Base-by-base conservation (phyloP, 2,113 vertebrate species). In the Bungarus multicinctus region DNA sequence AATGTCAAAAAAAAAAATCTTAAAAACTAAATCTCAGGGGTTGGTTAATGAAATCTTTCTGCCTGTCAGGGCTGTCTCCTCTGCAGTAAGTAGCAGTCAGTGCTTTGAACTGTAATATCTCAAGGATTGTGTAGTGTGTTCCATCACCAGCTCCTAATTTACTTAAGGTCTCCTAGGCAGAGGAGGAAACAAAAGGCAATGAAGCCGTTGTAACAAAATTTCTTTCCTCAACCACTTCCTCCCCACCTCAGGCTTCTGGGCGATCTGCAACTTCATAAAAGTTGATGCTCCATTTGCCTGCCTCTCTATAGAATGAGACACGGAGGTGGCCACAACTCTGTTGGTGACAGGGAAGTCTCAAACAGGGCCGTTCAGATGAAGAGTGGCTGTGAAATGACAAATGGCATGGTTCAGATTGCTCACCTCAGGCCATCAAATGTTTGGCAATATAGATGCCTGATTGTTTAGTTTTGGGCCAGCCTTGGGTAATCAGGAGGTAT, bases 21-120 rank as follows among this genome's bases (percentile, higher is more conserved):
- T 95, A 96, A 97, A 97, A 96, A 97, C 96, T 96, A 96, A 96
- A 97, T 97, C 95, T 96, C 96, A 94, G 97, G 95, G 96, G 94
- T 87, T 96, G 96, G 94, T 96, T 97, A 97, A 97, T 97, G 97
- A 97, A 97, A 96, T 93, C 94, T 96, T 87, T 91, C 88, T 97
- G 96, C 96, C 97, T 96, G 94, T 95, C 94, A 92, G 92, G 60
- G 85, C 89, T 85, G 93, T 93, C 52, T 47, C 91, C 92, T 23
- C 93, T 81, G 54, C 94, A 93, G 89, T 95, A 92, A 94, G 91
- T 91, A 92, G 95, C 94, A 81, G 88, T 91, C 90, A 94, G 87
- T 74, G 95, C 96, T 96, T 90, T 91, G 91, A 97, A 95, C 95
- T 74, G 94, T 92, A 96, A 97, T 96, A 97, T 57, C 96, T 97